Evolutionary conservation across 2,113 vertebrate species (phyloP).

Genomic region (Microtus oregoni): DNA sequence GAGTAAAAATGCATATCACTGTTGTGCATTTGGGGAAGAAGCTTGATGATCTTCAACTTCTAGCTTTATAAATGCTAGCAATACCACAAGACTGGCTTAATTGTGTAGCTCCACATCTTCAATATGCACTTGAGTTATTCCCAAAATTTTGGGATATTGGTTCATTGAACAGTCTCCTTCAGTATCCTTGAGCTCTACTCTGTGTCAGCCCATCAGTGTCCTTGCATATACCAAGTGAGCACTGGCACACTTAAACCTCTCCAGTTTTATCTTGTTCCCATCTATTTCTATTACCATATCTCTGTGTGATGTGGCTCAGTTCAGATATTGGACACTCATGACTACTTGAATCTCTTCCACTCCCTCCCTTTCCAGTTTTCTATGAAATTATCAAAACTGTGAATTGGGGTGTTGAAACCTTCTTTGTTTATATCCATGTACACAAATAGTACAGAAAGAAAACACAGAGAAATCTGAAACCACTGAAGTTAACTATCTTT

Average conservation of each 20-base stretch:
- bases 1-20: not conserved
- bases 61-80: not conserved
- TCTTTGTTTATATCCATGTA: not conserved
- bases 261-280: too few relatives aligned
- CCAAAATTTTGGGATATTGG: not conserved
- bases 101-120: not conserved
- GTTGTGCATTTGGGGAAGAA: not conserved
- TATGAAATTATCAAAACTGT: not conserved
- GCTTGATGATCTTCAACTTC: not conserved
- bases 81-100: not conserved
- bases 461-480: not conserved
- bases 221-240: rapidly evolving
- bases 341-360: not conserved
- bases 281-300: not conserved
- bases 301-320: not conserved
- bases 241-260: not conserved
- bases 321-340: not conserved
- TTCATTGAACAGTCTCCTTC: not conserved
- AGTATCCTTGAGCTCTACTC: not conserved
- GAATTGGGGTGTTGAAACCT: not conserved
- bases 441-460: not conserved
- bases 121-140: not conserved
- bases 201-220: not conserved
- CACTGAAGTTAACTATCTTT: not conserved
- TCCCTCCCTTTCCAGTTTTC: not conserved